Percentiles rank a stretch among this genome's conserved stretches.
Conservation (phyloP, 2,888 invertebrate species). For the Pristionchus arcanus region DNA sequence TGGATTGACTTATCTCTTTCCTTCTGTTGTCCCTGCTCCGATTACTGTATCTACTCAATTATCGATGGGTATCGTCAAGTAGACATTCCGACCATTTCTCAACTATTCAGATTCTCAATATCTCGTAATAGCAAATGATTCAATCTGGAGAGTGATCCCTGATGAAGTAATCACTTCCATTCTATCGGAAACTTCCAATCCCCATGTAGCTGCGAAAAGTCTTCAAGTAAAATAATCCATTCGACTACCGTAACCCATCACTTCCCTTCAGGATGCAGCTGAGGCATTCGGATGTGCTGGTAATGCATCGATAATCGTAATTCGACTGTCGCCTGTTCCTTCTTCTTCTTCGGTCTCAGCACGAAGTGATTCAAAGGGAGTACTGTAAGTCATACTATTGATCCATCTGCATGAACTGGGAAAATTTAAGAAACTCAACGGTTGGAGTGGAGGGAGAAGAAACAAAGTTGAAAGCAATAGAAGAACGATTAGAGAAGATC, state of each 20-base stretch:
- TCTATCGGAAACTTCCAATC: conserved; percentile 84
- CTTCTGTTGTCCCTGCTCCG: conserved; percentile 58
- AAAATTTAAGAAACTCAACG: not conserved
- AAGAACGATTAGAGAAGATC: conserved; percentile 61
- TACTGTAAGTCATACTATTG: conserved; percentile 20
- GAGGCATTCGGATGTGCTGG: conserved; percentile 47
- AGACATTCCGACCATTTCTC: too few species aligned
- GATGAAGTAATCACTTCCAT: conserved; percentile 56
- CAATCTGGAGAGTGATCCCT: conserved; percentile 59
- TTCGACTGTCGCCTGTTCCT: not conserved
- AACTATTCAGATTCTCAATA: conserved; percentile 38
- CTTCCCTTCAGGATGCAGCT: conserved; percentile 52
- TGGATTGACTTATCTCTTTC: conserved; percentile 58
- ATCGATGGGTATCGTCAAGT: not conserved
- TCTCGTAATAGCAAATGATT: conserved; percentile 59
- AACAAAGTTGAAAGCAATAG: conserved; percentile 59
- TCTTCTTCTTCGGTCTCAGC: conserved; percentile 25
- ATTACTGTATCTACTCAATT: conserved; percentile 13
- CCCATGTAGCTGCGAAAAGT: conserved; percentile 90
- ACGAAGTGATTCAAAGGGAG: conserved; percentile 43
- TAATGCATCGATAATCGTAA: conserved; percentile 48
- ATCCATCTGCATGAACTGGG: not conserved
- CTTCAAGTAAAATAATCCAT: conserved; percentile 76
- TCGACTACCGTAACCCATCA: not conserved
- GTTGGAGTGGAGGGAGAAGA: conserved; percentile 40